Evolutionary conservation across 2,888 invertebrate genomes (phyloP).

Genomic region (Machimus atricapillus): DNA sequence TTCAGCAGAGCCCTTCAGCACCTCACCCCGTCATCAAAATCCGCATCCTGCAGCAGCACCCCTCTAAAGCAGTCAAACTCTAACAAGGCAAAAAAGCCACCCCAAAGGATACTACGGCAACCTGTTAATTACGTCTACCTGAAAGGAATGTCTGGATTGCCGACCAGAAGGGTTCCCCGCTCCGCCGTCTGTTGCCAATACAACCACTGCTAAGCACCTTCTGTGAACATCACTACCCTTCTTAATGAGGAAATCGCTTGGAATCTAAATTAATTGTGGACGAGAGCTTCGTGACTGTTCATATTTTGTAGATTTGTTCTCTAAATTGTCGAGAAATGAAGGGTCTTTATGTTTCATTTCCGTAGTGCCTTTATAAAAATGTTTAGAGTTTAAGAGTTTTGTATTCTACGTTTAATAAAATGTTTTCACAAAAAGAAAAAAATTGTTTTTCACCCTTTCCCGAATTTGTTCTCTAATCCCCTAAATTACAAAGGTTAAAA

Average conservation of each 20-base stretch:
- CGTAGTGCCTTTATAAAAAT: not conserved
- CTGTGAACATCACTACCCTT: not conserved
- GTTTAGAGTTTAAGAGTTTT: not conserved
- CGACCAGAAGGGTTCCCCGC: slow-evolving; percentile 80
- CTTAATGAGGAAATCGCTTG: not conserved
- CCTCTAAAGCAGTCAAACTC: slow-evolving; percentile 51
- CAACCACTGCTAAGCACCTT: slow-evolving; percentile 33
- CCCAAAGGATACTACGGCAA: slow-evolving; percentile 77
- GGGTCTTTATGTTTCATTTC: not conserved
- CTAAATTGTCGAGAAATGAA: not conserved
- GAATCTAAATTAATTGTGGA: not conserved
- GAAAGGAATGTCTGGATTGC: slow-evolving; percentile 80
- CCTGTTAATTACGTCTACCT: slow-evolving; percentile 83
- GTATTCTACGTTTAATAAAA: not conserved
- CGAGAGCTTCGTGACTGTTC: not conserved
- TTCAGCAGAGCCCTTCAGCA: slow-evolving; percentile 73
- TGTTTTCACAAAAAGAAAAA: not conserved
- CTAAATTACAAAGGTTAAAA: too few species aligned
- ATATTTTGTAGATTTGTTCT: not conserved
- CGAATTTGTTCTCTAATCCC: not conserved
- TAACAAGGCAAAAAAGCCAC: slow-evolving; percentile 53
- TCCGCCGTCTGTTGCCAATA: slow-evolving; percentile 59
- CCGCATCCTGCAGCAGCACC: slow-evolving; percentile 69
- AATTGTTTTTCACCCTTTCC: not conserved
- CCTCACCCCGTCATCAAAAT: slow-evolving; percentile 65